Base-by-base conservation (phyloP, 2,888 invertebrate species). In the Eutolmus rufibarbis region DNA sequence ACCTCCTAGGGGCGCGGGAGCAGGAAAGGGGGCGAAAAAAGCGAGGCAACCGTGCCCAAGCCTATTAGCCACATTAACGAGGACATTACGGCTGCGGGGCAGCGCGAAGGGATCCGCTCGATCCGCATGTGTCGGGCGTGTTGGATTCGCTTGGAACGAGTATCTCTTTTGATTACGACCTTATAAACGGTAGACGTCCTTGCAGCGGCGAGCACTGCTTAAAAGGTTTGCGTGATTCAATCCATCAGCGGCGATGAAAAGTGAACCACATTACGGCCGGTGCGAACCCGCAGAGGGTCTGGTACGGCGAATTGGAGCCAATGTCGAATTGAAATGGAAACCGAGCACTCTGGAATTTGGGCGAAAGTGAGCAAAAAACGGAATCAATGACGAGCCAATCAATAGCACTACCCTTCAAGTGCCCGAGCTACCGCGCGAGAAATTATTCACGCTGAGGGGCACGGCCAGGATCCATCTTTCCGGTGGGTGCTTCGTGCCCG, bases 51-150 rank as follows among this genome's bases (percentile, higher is more conserved):
- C 86, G 86, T 86, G 86, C 77, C 86, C 86, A 77, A 77, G 77
- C 77, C 86, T 86, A 86, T 86, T 86, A 86, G 56, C 77, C 56
- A 56, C 86, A 86, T 86, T 86, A 86, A 86, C 86, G 86, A 86
- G 86, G 37, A 76, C 86, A 86, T 86, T 86, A 56, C 23, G 74
- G 37, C 74, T n/a, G 51, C n/a, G 77, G 34, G 34, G 46, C 14
- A 28, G 77, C 34, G 56, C 8, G 23, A 14, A 40, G n/a, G 56
- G 23, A 37, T 9, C 28, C 28, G 40, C 43, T 28, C 40, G 74
- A 74, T 40, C 74, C 85, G 34, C 74, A 43, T 43, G 43, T 43
- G 56, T 37, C 82, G 37, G 66, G 81, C 43, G 81, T 81, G 81
- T 34, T 81, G 85, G 43, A 46, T 46, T 46, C 43, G 43, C 43